Percentiles rank a stretch among this genome's conserved stretches.
phyloP scores from a whole-genome alignment of 2,888 invertebrate genomes.

The Poecilus cupreus region DNA sequence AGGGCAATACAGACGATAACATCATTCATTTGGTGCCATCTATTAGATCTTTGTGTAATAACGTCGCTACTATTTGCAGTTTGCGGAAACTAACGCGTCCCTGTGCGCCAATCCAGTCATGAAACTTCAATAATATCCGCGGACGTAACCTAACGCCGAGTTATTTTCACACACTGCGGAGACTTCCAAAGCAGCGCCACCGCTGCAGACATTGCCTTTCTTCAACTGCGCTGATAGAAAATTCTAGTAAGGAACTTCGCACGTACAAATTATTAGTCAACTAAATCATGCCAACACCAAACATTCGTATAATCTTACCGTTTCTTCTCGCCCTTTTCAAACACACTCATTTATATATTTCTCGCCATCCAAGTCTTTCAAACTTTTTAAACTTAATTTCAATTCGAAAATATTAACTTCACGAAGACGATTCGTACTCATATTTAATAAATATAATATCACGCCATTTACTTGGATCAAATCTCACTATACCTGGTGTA shows the following conservation, averaged over 20 bases:
- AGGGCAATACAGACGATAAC: conserved; percentile 57
- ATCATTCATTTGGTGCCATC: conserved; percentile 58
- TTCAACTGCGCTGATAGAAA: background rate
- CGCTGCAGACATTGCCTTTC: background rate
- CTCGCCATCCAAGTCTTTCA: background rate
- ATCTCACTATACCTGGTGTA: too few relatives aligned
- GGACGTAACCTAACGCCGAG: conserved; percentile 45
- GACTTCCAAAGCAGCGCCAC: conserved; percentile 1
- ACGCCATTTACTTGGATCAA: too few relatives aligned
- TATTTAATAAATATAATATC: too few relatives aligned
- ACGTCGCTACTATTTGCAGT: conserved; percentile 59
- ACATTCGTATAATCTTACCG: conserved; percentile 9
- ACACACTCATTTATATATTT: background rate
- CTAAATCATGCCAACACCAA: conserved; percentile 5
- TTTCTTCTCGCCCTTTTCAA: background rate
- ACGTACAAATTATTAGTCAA: conserved; percentile 30
- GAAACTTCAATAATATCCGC: conserved; percentile 58
- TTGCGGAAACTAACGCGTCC: conserved; percentile 57
- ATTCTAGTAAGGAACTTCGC: background rate
- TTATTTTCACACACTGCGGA: conserved; percentile 49
- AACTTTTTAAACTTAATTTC: background rate
- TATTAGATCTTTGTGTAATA: conserved; percentile 59
- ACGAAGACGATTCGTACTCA: too few relatives aligned
- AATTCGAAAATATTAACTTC: too few relatives aligned
- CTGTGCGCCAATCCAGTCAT: conserved; percentile 53